Percentiles rank a stretch among this genome's conserved stretches.
Conservation (phyloP, 2,797 vertebrate species). For the Siniperca scherzeri region DNA sequence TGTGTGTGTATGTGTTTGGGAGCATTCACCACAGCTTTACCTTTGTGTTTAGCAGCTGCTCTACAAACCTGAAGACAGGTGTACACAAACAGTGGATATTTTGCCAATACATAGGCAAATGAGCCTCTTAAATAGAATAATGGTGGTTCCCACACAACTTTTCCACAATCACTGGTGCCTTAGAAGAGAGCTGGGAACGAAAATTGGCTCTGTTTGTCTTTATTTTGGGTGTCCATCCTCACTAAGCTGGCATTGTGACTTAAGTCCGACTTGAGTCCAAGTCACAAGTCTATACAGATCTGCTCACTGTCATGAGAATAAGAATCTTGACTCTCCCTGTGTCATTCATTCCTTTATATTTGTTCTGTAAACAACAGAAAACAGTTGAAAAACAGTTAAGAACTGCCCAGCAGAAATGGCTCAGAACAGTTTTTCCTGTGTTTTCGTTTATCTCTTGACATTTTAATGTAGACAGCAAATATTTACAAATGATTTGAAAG, state of each 20-base stretch:
- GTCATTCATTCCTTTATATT: constrained; percentile 1
- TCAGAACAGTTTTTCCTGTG: background rate
- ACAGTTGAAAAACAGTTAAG: background rate
- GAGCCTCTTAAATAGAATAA: constrained; percentile 60
- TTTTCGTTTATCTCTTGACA: background rate
- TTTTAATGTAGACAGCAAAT: background rate
- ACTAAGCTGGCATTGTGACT: background rate
- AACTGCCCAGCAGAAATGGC: background rate
- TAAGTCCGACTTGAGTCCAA: background rate
- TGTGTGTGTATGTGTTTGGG: constrained; percentile 35
- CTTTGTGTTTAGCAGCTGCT: constrained; percentile 73
- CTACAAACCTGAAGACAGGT: constrained; percentile 60
- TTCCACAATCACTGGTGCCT: constrained; percentile 31
- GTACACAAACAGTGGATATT: constrained; percentile 78
- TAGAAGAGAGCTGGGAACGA: constrained; percentile 3
- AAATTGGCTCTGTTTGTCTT: constrained; percentile 2
- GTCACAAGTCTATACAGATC: background rate
- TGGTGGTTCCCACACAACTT: constrained; percentile 47
- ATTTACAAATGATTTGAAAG: constrained; percentile 15
- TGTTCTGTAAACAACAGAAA: constrained; percentile 29
- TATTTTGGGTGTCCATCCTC: background rate
- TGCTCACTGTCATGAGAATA: background rate
- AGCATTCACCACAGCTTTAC: constrained; percentile 29
- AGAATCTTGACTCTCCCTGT: background rate
- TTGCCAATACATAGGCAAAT: constrained; percentile 80